phyloP scores from a whole-genome alignment of 1,140 invertebrate genomes.

The Drosophila mojavensis region DNA sequence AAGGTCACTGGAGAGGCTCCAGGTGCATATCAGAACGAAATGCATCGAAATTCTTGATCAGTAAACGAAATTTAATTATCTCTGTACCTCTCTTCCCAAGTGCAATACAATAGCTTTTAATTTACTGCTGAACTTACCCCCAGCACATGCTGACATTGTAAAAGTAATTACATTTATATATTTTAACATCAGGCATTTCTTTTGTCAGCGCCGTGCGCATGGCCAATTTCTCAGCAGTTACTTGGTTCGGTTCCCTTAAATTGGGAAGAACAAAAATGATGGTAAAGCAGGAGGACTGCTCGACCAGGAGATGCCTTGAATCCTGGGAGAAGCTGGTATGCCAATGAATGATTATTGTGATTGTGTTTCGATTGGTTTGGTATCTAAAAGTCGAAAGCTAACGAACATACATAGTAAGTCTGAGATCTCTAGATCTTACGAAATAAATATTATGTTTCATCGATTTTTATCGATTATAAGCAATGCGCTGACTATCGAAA shows the following conservation, averaged over 20 bases:
- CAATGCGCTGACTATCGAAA: too few relatives aligned
- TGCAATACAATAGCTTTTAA: not conserved
- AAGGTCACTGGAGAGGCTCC: not conserved
- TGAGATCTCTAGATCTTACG: too few relatives aligned
- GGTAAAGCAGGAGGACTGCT: too few relatives aligned
- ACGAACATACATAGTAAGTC: too few relatives aligned
- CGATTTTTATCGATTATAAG: too few relatives aligned
- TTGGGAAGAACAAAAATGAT: not conserved
- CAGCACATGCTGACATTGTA: not conserved
- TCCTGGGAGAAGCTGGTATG: too few relatives aligned
- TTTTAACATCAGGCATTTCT: conserved; percentile 11
- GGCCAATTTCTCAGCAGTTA: conserved; percentile 37
- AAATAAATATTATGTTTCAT: too few relatives aligned
- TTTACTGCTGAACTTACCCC: not conserved
- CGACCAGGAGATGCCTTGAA: too few relatives aligned
- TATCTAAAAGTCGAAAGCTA: too few relatives aligned
- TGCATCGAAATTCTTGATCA: not conserved
- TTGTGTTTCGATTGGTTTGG: too few relatives aligned
- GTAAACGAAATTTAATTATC: not conserved
- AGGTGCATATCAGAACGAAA: not conserved
- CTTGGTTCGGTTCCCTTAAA: conserved; percentile 46
- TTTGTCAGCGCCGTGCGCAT: not conserved
- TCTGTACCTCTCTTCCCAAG: not conserved
- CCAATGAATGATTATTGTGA: too few relatives aligned
- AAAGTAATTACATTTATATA: conserved; percentile 40